These are phyloP conservation scores for Ophthalmolycus amberensis DNA, from an alignment of 2,113 vertebrate species.

Conservation along the genomic window DNA sequence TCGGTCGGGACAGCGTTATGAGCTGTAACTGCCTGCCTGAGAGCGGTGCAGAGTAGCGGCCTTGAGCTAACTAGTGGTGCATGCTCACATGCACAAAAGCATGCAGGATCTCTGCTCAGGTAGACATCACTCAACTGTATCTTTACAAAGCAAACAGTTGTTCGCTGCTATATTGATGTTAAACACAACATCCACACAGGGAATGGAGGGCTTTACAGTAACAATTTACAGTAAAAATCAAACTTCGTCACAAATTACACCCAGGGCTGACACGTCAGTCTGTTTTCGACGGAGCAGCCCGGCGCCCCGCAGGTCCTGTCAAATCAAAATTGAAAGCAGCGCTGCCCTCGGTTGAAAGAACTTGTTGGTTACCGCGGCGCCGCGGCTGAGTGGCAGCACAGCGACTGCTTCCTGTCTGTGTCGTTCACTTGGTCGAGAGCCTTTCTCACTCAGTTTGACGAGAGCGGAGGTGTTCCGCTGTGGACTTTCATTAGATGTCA, in stretches of 20 bases:
- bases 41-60: no score
- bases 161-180: no score
- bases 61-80: no score
- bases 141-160: no score
- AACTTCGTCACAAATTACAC: neutral
- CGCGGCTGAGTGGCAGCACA: constrained; percentile 50
- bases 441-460: constrained; percentile 2
- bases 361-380: constrained; percentile 36
- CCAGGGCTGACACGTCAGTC: constrained; percentile 28
- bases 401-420: constrained; percentile 60
- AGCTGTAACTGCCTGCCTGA: no score
- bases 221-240: neutral
- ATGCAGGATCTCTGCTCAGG: no score
- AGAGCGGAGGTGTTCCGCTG: neutral
- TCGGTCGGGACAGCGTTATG: no score
- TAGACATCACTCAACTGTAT: no score
- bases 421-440: neutral
- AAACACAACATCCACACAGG: neutral
- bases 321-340: constrained; percentile 9
- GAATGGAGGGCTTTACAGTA: neutral
- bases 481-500: neutral
- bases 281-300: neutral
- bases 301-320: constrained; percentile 1
- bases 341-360: neutral
- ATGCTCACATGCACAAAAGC: no score